Base-by-base conservation (phyloP, 2,888 invertebrate genomes). In the Pristionchus arcanus region DNA sequence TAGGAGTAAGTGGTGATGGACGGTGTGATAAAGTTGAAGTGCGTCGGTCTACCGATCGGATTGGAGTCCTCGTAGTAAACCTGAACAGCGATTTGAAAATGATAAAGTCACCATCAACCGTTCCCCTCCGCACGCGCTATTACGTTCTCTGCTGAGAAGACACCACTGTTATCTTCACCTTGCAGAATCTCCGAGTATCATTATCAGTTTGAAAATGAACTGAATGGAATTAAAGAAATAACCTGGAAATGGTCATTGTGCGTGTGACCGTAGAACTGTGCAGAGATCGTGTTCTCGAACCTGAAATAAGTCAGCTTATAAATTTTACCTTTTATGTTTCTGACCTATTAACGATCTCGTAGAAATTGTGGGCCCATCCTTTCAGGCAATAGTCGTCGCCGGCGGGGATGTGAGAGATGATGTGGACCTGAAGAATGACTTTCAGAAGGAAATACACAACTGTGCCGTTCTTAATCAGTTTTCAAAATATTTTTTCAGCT, bases 251-350 rank as follows among this genome's bases (percentile, higher is more conserved):
- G 98, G 95, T 98, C 98, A 94, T 96, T 97, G 96, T 98, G 98
- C 3, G 98, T 98, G 95, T 98, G 98, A 0, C 98, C 98, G 94
- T 97, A 97, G 95, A 97, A 98, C 95, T 97, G 97, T 0, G 97
- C 97, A 0, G 96, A 96, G 90, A 98, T 97, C 42, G 97, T 97
- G 55, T 96, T 96, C 53, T 97, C 96, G 95, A 97, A 98, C 95
- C 97, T 97, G 90, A 92, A 93, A 81, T 19, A 3, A n/a, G 34
- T 37, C 9, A n/a, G 9, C 0, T 31, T 13, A 7, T 31, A 15
- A 84, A 11, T 13, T 87, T 42, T 42, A 3, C 28, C 13, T 28
- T 31, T 16, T 31, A 68, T 5, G 4, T 16, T 68, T 15, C n/a
- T 83, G 90, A 95, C 92, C 95, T 91, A 91, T 95, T 96, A 34